Conservation (phyloP, 2,113 vertebrate species). For the Micromys minutus region DNA sequence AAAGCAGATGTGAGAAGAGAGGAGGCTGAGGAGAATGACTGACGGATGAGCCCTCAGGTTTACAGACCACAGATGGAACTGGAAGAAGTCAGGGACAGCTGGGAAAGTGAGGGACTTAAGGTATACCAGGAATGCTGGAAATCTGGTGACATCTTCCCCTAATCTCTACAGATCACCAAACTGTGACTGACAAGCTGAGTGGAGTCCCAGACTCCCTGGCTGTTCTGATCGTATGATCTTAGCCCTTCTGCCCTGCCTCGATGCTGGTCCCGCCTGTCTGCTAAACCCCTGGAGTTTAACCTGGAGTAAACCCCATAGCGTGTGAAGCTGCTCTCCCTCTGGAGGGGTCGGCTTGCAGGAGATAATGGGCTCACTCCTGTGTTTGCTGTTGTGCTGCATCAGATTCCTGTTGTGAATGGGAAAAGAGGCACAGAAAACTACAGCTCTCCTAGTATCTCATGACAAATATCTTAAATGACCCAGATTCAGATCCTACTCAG, state of each 20-base stretch:
- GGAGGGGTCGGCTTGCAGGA: neutral
- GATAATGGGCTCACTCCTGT: neutral
- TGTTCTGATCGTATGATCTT: neutral
- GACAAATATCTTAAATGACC: neutral
- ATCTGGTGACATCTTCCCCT: neutral
- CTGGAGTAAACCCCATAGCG: no score
- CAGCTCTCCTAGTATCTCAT: conserved; percentile 23
- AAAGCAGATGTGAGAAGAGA: neutral
- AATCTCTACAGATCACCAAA: neutral
- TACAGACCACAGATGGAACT: neutral
- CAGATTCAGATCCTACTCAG: neutral
- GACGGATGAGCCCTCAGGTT: neutral
- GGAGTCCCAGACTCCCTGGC: neutral
- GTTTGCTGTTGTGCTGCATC: neutral
- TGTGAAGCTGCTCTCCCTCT: neutral
- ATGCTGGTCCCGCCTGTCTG: no score
- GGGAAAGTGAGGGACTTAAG: conserved; percentile 45
- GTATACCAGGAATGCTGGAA: neutral
- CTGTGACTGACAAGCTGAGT: neutral
- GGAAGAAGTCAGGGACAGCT: neutral
- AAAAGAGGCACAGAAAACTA: conserved; percentile 27
- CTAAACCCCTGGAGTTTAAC: neutral
- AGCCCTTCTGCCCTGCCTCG: neutral
- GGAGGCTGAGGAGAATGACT: neutral
- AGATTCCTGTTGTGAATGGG: conserved; percentile 23